Evolutionary conservation across 2,797 vertebrate genomes (phyloP), one percentile per base, ranked within the genome.

Genomic region (Odontamblyopus rebecca): DNA sequence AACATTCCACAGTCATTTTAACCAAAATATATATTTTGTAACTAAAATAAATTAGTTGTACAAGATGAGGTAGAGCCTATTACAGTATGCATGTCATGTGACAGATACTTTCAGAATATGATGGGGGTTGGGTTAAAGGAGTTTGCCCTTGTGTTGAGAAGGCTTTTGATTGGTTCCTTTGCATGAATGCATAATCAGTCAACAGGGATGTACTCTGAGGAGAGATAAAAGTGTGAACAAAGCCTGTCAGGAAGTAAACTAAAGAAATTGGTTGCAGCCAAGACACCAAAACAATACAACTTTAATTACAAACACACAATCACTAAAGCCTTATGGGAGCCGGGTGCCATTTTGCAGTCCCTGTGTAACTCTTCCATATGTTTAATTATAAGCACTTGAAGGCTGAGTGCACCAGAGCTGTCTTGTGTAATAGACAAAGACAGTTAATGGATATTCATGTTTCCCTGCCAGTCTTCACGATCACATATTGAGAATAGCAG

Each of bases 401-500:
- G 60, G 72, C 74, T 18, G 59, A 41, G 70, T 62, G 61, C 23
- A 65, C 23, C 26, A 48, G 51, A 44, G 16, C 29, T 67, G 51
- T 71, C 61, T 51, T 74, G 19, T 30, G 38, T 68, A 66, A 67
- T 48, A 53, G 38, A 68, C 32, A 62, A 67, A 67, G 73, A 73
- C 64, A 75, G 23, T 57, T 66, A 69, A 79, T 80, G 73, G 68
- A 50, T 72, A 79, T 83, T 68, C 44, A 71, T 74, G 79, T 61
- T 63, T 53, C 41, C 19, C 35, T 54, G 69, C 38, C 62, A 73
- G 71, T 16, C 75, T 51, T 70, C 71, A 69, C 69, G 69, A 82
- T 76, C 74, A 83, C 76, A 81, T 77, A 83, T 65, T 61, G 69
- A 70, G 73, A 69, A 75, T 53, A 69, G 71, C 86, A 85, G 83